Evolutionary conservation across 2,888 invertebrate genomes (phyloP).

Genomic region (Teleogryllus oceanicus): DNA sequence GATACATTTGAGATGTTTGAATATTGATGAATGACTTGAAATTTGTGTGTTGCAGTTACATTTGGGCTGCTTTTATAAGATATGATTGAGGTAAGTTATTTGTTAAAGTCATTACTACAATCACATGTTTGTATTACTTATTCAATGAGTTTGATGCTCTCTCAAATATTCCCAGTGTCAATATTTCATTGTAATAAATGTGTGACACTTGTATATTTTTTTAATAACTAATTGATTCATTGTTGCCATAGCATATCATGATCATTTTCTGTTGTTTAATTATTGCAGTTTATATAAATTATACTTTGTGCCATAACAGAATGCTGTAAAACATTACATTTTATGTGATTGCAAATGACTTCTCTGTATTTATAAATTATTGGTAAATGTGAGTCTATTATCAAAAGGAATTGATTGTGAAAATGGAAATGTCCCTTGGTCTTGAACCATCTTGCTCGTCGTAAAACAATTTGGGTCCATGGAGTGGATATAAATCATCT

Average conservation of each 20-base stretch:
- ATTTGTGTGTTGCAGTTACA: conserved; percentile 8
- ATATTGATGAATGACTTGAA: background rate
- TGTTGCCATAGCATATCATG: background rate
- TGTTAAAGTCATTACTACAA: background rate
- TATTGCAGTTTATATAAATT: background rate
- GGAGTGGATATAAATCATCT: too few species aligned
- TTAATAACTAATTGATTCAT: background rate
- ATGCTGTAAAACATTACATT: background rate
- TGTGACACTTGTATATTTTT: background rate
- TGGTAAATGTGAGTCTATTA: background rate
- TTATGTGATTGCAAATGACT: background rate
- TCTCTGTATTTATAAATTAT: background rate
- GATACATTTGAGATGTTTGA: background rate
- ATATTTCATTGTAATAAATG: background rate
- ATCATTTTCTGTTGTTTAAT: background rate
- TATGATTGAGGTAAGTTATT: conserved; percentile 7
- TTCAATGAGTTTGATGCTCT: background rate
- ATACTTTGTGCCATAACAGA: background rate
- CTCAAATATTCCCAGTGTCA: background rate
- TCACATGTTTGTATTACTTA: background rate
- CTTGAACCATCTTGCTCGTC: too few species aligned
- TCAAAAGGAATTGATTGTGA: background rate
- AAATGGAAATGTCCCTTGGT: background rate
- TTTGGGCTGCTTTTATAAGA: conserved; percentile 6
- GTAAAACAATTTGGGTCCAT: too few species aligned